Conservation (phyloP, 2,888 invertebrate species). For the Tenthredo distinguenda region DNA sequence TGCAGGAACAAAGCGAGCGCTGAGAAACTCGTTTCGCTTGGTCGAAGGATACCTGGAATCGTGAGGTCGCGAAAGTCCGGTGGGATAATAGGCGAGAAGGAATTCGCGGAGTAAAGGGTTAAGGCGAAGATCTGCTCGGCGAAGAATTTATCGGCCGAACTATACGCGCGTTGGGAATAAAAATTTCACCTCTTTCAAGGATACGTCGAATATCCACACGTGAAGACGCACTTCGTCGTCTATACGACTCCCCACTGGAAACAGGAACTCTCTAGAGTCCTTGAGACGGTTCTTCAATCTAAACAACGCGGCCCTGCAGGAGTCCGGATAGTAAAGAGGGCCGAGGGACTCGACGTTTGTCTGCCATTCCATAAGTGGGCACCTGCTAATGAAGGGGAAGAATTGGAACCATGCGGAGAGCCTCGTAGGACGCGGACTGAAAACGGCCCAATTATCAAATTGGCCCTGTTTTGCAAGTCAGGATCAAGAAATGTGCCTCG, state of each 20-base stretch:
- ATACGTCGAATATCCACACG: neutral
- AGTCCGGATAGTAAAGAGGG: neutral
- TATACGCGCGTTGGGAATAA: neutral
- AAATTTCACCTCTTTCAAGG: neutral
- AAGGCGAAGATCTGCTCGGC: neutral
- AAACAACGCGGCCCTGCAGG: slow-evolving; percentile 15
- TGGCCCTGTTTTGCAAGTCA: neutral
- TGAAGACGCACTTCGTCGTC: neutral
- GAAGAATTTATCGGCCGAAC: neutral
- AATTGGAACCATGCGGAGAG: neutral
- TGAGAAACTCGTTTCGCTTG: slow-evolving; percentile 41
- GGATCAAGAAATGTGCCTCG: neutral
- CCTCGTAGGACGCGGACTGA: neutral
- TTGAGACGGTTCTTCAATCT: slow-evolving; percentile 44
- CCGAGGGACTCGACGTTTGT: slow-evolving; percentile 27
- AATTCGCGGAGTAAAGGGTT: slow-evolving; percentile 6
- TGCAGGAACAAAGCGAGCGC: slow-evolving; percentile 43
- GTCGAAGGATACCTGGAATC: slow-evolving; percentile 48
- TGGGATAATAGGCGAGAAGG: slow-evolving; percentile 39
- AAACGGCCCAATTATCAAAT: slow-evolving; percentile 6
- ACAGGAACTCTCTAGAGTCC: slow-evolving; percentile 23
- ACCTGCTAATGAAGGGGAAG: slow-evolving; percentile 38
- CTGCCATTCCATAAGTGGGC: slow-evolving; percentile 26
- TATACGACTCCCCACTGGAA: neutral
- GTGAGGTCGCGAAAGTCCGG: slow-evolving; percentile 30